Evolutionary conservation across 2,888 invertebrate species (phyloP).

Genomic region (Drosophila rellima): DNA sequence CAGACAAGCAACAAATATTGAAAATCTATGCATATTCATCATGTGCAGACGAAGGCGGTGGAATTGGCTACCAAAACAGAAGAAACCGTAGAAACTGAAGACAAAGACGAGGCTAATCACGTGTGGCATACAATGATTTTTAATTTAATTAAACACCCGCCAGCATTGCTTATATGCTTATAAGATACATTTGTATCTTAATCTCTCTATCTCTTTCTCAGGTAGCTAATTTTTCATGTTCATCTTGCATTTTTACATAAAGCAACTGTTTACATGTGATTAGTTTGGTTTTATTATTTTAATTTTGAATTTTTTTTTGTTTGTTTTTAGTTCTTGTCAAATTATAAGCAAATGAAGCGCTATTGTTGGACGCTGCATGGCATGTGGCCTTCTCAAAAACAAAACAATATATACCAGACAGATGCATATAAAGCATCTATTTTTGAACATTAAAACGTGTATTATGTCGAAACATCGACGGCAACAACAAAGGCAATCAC

Average conservation of each 20-base stretch:
- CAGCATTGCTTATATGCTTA: slow-evolving; percentile 19
- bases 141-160: slow-evolving; percentile 65
- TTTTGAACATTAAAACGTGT: slow-evolving; percentile 49
- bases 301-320: slow-evolving; percentile 7
- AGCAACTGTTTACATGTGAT: slow-evolving; percentile 54
- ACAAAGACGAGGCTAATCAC: slow-evolving; percentile 71
- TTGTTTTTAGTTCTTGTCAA: slow-evolving; percentile 38
- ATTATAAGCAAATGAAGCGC: slow-evolving; percentile 61
- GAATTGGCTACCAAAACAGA: slow-evolving; percentile 47
- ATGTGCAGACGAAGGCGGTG: slow-evolving; percentile 24
- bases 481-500: slow-evolving; percentile 13
- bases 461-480: slow-evolving; percentile 29
- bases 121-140: slow-evolving; percentile 60
- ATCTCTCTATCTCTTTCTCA: neutral
- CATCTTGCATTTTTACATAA: slow-evolving; percentile 48
- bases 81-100: neutral
- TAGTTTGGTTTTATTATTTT: slow-evolving; percentile 28
- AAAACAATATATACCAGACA: slow-evolving; percentile 8
- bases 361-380: slow-evolving; percentile 56
- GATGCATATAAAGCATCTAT: slow-evolving; percentile 51
- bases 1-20: slow-evolving; percentile 49
- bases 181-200: neutral
- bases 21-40: slow-evolving; percentile 68
- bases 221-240: slow-evolving; percentile 45
- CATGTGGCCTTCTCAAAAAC: slow-evolving; percentile 55